Base-by-base conservation (phyloP, 2,113 vertebrate species). In the Scalopus aquaticus region DNA sequence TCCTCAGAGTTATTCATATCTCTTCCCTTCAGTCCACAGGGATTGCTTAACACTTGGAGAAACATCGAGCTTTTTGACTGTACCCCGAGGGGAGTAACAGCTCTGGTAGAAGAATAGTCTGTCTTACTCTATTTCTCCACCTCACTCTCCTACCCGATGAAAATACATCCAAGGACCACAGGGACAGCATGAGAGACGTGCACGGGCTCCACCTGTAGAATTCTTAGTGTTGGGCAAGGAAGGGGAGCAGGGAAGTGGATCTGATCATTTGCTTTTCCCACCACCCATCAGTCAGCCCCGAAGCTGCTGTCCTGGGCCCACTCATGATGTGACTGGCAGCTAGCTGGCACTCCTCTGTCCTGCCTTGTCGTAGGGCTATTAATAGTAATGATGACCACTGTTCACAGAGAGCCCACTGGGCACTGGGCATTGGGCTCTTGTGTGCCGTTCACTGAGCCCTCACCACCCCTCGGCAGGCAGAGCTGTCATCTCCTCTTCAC, bases 1-100 rank as follows among this genome's bases (percentile, higher is more conserved):
- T 87, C 60, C 54, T 96, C 65, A 13, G 19, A 95, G 79, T 78
- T 85, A 95, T 67, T 83, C 42, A 58, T 91, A 51, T 15, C 20
- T 80, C 78, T 79, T 94, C 60, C 83, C 30, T 13, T 26, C 67
- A 69, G 28, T 58, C 78, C 79, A 30, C 42, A 35, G 51, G 65
- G 74, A 93, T 80, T 91, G 74, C 51, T 89, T 79, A 86, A 20
- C 88, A 80, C 60, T 44, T 73, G 72, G 86, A 89, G 86, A 91
- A 93, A n/a, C 79, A 64, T 91, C 67, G 30, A 44, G 83, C 58
- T 94, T 89, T 73, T 82, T 83, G 39, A 81, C 49, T 82, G 11
- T 64, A 30, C 39, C 88, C 91, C 54, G 56, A 56, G 51, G 72
- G 56, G 26, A 84, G 16, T 39, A 78, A 89, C 82, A 69, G 30